These are phyloP conservation scores for Sisor rabdophorus DNA, from an alignment of 2,113 vertebrate genomes.

Conservation along the genomic window DNA sequence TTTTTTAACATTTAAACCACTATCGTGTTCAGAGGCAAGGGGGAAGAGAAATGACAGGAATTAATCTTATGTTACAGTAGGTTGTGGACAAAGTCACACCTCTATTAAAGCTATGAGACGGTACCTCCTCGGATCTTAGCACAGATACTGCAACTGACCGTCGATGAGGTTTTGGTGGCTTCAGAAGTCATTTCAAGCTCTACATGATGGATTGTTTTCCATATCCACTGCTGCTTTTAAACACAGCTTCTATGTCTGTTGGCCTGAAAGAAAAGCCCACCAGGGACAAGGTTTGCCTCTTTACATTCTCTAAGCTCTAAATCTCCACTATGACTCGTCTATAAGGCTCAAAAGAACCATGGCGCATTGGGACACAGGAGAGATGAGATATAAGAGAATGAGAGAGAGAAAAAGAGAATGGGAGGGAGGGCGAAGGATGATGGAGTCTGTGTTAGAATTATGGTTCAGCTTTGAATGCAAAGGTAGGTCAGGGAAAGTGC, in stretches of 20 bases:
- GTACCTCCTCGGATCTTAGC: constrained; percentile 4
- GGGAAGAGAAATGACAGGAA: constrained; percentile 20
- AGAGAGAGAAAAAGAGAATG: constrained; percentile 2
- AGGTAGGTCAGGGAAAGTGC: constrained; percentile 13
- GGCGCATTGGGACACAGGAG: constrained; percentile 21
- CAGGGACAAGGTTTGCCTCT: constrained; percentile 59
- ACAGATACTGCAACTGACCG: constrained; percentile 55
- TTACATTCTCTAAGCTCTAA: constrained; percentile 64
- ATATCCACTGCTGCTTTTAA: constrained; percentile 58
- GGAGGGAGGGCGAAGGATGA: constrained; percentile 1
- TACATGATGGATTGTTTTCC: constrained; percentile 65
- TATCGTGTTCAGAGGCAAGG: not conserved
- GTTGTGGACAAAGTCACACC: constrained; percentile 34
- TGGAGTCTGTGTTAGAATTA: constrained; percentile 18
- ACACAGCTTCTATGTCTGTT: constrained; percentile 62
- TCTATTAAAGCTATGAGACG: constrained; percentile 22
- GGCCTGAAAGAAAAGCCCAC: constrained; percentile 60
- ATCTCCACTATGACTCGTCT: too few relatives aligned
- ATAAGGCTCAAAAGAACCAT: constrained; percentile 46
- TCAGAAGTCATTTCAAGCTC: constrained; percentile 38
- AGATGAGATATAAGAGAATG: constrained; percentile 14
- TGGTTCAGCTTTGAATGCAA: constrained; percentile 29
- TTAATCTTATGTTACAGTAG: constrained; percentile 44
- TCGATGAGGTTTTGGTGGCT: constrained; percentile 45
- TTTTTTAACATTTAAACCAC: not conserved